Conservation (phyloP, 2,113 vertebrate species). For the Urocynchramus pylzowi region DNA sequence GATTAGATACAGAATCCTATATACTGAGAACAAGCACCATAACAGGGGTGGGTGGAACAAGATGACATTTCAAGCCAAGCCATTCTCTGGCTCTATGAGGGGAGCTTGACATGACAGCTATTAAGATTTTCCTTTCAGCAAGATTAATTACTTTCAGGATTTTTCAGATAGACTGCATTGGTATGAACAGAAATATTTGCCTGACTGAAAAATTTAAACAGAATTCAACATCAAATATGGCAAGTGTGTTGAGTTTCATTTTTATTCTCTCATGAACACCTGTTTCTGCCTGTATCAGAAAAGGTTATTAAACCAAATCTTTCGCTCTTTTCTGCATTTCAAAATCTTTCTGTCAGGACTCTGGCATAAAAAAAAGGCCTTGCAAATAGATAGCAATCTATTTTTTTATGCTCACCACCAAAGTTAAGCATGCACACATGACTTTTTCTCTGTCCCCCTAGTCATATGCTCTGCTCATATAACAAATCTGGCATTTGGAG, state of each 20-base stretch:
- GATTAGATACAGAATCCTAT: neutral
- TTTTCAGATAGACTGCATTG: neutral
- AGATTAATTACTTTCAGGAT: neutral
- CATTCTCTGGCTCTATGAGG: neutral
- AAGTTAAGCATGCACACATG: neutral
- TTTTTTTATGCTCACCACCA: neutral
- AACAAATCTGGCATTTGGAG: neutral
- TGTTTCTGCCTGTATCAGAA: neutral
- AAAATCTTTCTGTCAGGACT: neutral
- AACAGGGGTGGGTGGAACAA: neutral
- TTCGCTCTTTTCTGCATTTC: neutral
- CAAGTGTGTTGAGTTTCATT: neutral
- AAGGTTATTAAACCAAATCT: neutral
- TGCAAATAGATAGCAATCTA: neutral
- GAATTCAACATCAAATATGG: neutral
- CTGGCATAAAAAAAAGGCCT: neutral
- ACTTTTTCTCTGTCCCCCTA: neutral
- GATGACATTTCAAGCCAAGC: neutral
- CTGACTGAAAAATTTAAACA: neutral
- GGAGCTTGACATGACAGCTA: neutral
- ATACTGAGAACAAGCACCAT: neutral
- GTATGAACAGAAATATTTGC: neutral
- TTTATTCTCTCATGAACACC: neutral
- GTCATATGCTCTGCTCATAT: neutral
- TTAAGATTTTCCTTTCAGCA: neutral